Evolutionary conservation across 2,113 vertebrate genomes (phyloP), one percentile per base, ranked within the genome.

Genomic region (Triplophysa rosa): DNA sequence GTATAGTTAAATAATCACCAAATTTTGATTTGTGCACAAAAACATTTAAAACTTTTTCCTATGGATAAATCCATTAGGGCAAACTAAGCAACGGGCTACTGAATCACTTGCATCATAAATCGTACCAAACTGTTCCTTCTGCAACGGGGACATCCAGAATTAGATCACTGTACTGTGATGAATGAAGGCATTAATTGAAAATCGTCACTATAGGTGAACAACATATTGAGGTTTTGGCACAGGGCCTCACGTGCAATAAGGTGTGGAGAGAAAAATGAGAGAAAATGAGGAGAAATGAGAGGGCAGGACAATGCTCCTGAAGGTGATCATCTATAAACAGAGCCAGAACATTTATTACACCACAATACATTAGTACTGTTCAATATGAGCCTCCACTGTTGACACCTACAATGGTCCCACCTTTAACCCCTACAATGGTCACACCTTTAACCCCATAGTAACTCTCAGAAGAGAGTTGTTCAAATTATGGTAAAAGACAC

Each of bases 181-280:
- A 90, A 89, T 87, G 86, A 86, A 85, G 86, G 86, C 85, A 82
- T 88, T 87, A 89, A 87, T 86, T 88, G 84, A 89, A 87, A 85
- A 88, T 81, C 84, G 81, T 85, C 84, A 79, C 84, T 82, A 79
- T 82, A 86, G 86, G 89, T 86, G 89, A 87, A 73, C 82, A 69
- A 77, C 82, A 77, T 85, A 84, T 72, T 83, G 77, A 24, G 61
- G 68, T 82, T 76, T 84, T 85, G 86, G 84, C 83, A 1, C 67
- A 69, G 86, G 82, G 83, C 84, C 73, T 79, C 73, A 78, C 62
- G 76, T 66, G 73, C 76, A 77, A 86, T 52, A 86, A 67, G 77
- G 81, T 54, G 82, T 80, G 84, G 86, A 85, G 84, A 86, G 86
- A 80, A 74, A 80, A 80, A 74, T 63, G 58, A 63, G 37, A 7